These are phyloP conservation scores for Procavia capensis DNA, from an alignment of 2,113 vertebrate genomes.

Conservation along the genomic window DNA sequence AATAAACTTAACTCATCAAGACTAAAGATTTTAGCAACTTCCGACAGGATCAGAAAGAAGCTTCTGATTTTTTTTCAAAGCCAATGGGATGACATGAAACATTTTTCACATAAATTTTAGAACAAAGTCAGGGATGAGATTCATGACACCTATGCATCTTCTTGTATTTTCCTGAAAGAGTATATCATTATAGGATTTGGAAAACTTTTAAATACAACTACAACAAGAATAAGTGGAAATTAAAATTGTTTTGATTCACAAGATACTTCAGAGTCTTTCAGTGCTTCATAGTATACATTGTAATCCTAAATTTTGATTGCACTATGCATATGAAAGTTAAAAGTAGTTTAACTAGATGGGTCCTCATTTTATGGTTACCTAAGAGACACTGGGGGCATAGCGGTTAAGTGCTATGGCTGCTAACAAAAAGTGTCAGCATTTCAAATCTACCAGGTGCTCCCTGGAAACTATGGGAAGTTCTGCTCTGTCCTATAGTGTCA, in stretches of 20 bases:
- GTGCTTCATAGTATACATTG: neutral
- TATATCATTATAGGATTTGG: neutral
- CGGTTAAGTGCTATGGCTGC: too few relatives aligned
- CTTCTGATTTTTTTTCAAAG: neutral
- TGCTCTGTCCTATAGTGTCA: too few relatives aligned
- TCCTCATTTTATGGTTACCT: neutral
- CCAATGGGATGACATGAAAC: neutral
- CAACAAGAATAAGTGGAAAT: neutral
- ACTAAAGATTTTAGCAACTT: neutral
- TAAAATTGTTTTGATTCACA: neutral
- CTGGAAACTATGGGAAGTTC: too few relatives aligned
- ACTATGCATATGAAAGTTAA: neutral
- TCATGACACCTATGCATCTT: neutral
- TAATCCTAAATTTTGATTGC: neutral
- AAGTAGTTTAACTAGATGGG: neutral
- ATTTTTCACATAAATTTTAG: neutral
- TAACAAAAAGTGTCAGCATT: too few relatives aligned
- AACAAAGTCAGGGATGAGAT: neutral
- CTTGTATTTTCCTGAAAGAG: neutral
- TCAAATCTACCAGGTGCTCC: too few relatives aligned
- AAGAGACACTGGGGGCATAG: neutral
- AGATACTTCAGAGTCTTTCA: neutral
- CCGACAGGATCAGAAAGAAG: neutral
- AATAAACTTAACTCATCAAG: neutral
- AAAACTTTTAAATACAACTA: neutral